Percentiles rank a stretch among this genome's conserved stretches.
phyloP scores from a whole-genome alignment of 92 coral and sea anemone species.

The Zoanthus solanderi region DNA sequence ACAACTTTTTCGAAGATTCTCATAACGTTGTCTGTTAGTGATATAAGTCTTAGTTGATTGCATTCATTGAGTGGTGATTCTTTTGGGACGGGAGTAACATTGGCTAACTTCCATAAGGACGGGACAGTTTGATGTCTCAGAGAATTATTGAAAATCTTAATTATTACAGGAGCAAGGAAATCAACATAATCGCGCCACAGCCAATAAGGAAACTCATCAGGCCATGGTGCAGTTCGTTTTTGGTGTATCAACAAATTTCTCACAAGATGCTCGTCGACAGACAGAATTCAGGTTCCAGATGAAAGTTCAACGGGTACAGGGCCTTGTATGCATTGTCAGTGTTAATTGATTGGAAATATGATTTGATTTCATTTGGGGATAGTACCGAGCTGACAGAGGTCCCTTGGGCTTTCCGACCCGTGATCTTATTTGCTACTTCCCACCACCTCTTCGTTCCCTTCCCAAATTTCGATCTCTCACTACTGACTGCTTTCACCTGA shows the following conservation, averaged over 20 bases:
- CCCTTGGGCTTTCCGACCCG: slow-evolving; percentile 57
- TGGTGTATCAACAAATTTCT: background rate
- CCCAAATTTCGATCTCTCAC: background rate
- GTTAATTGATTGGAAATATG: slow-evolving; percentile 61
- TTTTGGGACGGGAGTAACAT: background rate
- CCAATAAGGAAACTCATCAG: background rate
- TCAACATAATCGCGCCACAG: background rate
- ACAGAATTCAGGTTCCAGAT: slow-evolving; percentile 38
- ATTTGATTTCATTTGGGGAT: slow-evolving; percentile 52
- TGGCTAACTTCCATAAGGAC: background rate
- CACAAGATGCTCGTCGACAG: background rate
- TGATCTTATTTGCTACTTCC: slow-evolving; percentile 60
- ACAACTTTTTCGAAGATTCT: background rate
- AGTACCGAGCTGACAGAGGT: slow-evolving; percentile 39
- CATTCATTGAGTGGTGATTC: background rate
- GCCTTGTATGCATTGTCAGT: slow-evolving; percentile 53
- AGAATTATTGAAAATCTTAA: background rate
- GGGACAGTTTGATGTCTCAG: too few relatives aligned
- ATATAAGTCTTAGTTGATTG: background rate
- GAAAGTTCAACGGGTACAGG: slow-evolving; percentile 44
- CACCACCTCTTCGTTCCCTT: slow-evolving; percentile 61
- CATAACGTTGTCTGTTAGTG: background rate
- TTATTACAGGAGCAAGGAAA: background rate
- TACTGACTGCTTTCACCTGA: slow-evolving; percentile 62
- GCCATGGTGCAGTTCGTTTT: background rate